Evolutionary conservation across 2,113 vertebrate species (phyloP), one percentile per base, ranked within the genome.

Genomic region (Pollachius pollachius): DNA sequence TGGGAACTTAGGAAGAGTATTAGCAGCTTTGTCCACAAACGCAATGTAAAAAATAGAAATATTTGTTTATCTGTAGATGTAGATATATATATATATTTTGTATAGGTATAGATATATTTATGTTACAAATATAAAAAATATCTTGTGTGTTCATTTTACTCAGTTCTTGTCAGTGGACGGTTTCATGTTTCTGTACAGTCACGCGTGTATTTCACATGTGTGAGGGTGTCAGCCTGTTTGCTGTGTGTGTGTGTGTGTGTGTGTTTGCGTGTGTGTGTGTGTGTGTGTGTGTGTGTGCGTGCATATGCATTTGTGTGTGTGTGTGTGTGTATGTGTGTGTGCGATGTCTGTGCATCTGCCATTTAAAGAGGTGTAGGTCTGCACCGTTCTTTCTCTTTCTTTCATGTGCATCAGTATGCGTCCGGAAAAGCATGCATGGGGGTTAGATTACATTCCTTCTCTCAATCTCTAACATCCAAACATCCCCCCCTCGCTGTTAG

Each of bases 11-110:
- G 82, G 62, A 80, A 85, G 65, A 84, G 74, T 59, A 69, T 90
- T 92, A 93, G 92, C 92, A 93, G 92, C 91, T 89, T 90, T 37
- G 52, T 71, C 88, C 90, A 91, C 67, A 87, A 84, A 62, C 70
- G 72, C 87, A 87, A 81, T 82, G 85, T 84, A 84, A 41, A 63
- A 69, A 15, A 69, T 59, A 57, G 65, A 34, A 1, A n/a, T 63
- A 34, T 34, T 17, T 63, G 30, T 30, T 30, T 63, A 34, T 63
- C 71, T 68, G 27, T 59, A 62, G 62, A 34, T n/a, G 7, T 63
- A 34, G 34, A 37, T 63, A 63, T 30, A 63, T 63, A n/a, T 63
- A 34, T 62, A 25, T 62, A 25, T n/a, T 15, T 67, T 69, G 27
- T 54, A 72, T 23, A 69, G 27, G 4, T 27, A 27, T 27, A 27